Base-by-base conservation (phyloP, 1,140 invertebrate species). In the Drosophila micromelanica region DNA sequence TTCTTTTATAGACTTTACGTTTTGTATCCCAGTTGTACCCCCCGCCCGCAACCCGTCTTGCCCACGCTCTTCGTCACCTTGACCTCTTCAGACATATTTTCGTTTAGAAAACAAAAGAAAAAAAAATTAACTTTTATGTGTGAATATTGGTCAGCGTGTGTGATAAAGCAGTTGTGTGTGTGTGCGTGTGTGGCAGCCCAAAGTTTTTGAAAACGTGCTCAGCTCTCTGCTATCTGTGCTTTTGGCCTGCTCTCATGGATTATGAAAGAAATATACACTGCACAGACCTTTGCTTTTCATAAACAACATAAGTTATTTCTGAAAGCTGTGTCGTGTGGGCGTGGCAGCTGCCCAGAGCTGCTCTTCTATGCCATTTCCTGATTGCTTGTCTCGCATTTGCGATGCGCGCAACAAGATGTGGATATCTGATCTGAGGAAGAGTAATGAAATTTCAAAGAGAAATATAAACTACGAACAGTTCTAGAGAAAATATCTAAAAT, bases 1-100 rank as follows among this genome's bases (percentile, higher is more conserved):
- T 73, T 81, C 80, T 82, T 84, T 82, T 84, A 82, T 82, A 67
- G 80, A 79, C 80, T 79, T 79, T 84, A 71, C 76, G 79, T 65
- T 73, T 68, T 51, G 37, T 65, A 54, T 60, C 64, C 51, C 57
- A 61, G 45, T 51, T 69, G 64, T 54, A 42, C n/a, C 12, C 17
- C 30, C 35, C 7, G 13, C 13, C n/a, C 23, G 8, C 4, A 8
- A 2, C 20, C 0, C 20, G 15, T 35, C 7, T 35, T 7, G 8
- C 57, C 8, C 54, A 46, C 45, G 17, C 23, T 30, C 43, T n/a
- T 51, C 12, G 12, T 57, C 23, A 55, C 43, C 51, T 54, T 59
- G 76, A 73, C 54, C 76, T 68, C 72, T 57, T 60, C 70, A 67
- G 55, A 81, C 76, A 84, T 61, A 75, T 79, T 84, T 79, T 79